Evolutionary conservation across 2,888 invertebrate genomes (phyloP), one percentile per base, ranked within the genome.

Genomic region (Choreutis nemorana): DNA sequence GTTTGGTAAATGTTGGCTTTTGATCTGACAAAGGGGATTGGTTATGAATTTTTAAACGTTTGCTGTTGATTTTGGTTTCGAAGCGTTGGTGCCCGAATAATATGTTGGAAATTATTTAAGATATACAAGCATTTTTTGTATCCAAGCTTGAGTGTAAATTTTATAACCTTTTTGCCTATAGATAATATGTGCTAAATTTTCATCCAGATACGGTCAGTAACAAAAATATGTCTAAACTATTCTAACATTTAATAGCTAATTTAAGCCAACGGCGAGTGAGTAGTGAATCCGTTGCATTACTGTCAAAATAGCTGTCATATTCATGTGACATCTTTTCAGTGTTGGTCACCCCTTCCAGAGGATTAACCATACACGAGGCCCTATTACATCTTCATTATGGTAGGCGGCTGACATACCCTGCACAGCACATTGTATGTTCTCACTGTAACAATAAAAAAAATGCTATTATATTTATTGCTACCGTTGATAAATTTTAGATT

Each of bases 241-340:
- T 35, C 37, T 46, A 48, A 44, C 46, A 45, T 42, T 39, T 49
- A 52, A 52, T 42, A 35, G 45, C 49, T 54, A 58, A 56, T 58
- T 60, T 56, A 45, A 45, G 51, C 32, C 47, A 39, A 30, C 27
- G 13, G 29, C 23, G 22, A 26, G 27, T 31, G 31, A 27, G 48
- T 42, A 51, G 54, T 29, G 55, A 62, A 55, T 61, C 57, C 67
- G 70, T 72, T 75, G 77, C 72, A 72, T 73, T 75, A 72, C 57
- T 78, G 78, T 78, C 77, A 78, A 72, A 75, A 77, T 77, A 78
- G 60, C 75, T 77, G 75, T 78, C 78, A 78, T 73, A 66, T 72
- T 68, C 52, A 51, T 50, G 57, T 75, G 77, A 78, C 75, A 73
- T 73, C 73, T 55, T 73, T 75, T 75, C 63, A 77, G 48, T 33